Percentiles rank a stretch among this genome's conserved stretches.
Conservation (phyloP, 92 coral and sea anemone species). For the Epizoanthus rinbou region DNA sequence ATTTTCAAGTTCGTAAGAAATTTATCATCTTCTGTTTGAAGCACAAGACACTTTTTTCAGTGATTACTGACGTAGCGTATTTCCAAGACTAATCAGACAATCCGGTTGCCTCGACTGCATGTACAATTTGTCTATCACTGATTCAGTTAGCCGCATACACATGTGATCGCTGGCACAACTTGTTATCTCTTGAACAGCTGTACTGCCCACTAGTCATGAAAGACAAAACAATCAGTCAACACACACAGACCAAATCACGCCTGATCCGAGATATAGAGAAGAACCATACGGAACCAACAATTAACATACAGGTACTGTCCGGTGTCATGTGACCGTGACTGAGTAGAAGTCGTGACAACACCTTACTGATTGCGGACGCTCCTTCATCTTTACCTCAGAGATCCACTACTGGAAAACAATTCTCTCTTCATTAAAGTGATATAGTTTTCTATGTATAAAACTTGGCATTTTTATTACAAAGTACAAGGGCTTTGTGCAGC, state of each 20-base stretch:
- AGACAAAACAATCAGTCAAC: conserved; percentile 44
- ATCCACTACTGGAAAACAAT: too few relatives aligned
- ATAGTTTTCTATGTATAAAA: too few relatives aligned
- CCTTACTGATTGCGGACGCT: too few relatives aligned
- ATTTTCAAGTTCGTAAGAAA: background rate
- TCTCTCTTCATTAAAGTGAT: too few relatives aligned
- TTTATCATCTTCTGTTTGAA: background rate
- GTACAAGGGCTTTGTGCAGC: too few relatives aligned
- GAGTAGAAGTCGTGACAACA: too few relatives aligned
- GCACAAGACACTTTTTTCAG: background rate
- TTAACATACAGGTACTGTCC: too few relatives aligned
- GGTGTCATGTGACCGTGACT: too few relatives aligned
- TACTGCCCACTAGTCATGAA: conserved; percentile 41
- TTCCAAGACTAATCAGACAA: background rate
- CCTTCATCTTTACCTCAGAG: too few relatives aligned
- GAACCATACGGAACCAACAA: too few relatives aligned
- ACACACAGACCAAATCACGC: background rate
- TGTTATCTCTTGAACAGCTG: conserved; percentile 49
- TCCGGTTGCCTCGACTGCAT: background rate
- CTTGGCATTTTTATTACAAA: too few relatives aligned
- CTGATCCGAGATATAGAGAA: too few relatives aligned
- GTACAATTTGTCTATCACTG: background rate
- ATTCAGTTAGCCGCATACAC: conserved; percentile 24
- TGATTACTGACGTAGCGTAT: background rate
- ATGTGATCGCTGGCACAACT: conserved; percentile 42